A percentile compares a stretch with the other conserved stretches of the same genome.
phyloP scores from a whole-genome alignment of 2,113 vertebrate genomes.

The Poecilia latipinna region DNA sequence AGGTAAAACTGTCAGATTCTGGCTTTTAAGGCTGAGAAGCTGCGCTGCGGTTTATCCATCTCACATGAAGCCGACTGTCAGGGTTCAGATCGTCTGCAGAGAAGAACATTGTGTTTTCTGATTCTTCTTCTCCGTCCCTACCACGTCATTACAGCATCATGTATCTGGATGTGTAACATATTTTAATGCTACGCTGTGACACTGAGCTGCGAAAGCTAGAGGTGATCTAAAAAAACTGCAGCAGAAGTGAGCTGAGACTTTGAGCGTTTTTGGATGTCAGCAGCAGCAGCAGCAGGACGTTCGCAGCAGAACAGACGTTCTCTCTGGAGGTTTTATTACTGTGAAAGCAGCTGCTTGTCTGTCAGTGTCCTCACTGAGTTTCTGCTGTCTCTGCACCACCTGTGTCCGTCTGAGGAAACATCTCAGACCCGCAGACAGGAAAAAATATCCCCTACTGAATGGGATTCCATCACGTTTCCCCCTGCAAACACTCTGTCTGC shows the following conservation, averaged over 20 bases:
- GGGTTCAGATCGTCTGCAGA: neutral
- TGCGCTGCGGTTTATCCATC: neutral
- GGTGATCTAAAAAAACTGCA: neutral
- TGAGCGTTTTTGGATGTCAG: constrained; percentile 48
- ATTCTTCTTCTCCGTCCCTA: neutral
- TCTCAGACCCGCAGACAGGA: constrained; percentile 2
- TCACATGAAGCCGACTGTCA: neutral
- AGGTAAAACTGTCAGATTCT: neutral
- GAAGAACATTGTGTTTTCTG: neutral
- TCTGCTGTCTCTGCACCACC: constrained; percentile 71
- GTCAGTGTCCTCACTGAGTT: constrained; percentile 65
- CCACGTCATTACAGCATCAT: neutral
- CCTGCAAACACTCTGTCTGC: neutral
- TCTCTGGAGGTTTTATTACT: constrained; percentile 57
- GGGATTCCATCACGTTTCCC: neutral
- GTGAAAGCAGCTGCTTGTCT: constrained; percentile 72
- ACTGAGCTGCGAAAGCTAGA: neutral
- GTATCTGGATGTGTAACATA: constrained; percentile 1
- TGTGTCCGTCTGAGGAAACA: constrained; percentile 44
- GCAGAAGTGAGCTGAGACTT: constrained; percentile 1
- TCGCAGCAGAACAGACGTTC: constrained; percentile 26
- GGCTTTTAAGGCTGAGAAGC: neutral
- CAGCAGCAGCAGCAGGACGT: constrained; percentile 39
- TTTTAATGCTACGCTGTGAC: neutral
- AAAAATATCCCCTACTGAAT: constrained; percentile 17